phyloP scores from a whole-genome alignment of 1,140 invertebrate species.

The Drosophila hydei region DNA sequence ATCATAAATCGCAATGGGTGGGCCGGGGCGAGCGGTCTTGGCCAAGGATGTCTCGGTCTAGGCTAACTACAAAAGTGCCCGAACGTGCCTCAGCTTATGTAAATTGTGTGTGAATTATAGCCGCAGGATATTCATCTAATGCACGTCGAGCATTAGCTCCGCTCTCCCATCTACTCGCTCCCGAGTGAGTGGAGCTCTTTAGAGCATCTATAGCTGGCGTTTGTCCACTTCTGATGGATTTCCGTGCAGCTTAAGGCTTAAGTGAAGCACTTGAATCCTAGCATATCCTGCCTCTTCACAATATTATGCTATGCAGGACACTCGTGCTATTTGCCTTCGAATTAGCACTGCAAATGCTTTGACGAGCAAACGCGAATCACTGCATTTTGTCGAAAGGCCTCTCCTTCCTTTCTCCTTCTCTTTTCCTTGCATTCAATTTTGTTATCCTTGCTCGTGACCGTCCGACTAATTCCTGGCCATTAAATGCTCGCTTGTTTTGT shows the following conservation, averaged over 20 bases:
- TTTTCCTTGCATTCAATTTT: slow-evolving; percentile 37
- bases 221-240: slow-evolving; percentile 52
- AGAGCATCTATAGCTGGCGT: slow-evolving; percentile 2
- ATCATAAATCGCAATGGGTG: slow-evolving; percentile 66
- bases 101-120: slow-evolving; percentile 67
- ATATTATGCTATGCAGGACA: background rate
- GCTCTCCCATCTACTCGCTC: background rate
- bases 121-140: slow-evolving; percentile 47
- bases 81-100: slow-evolving; percentile 60
- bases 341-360: slow-evolving; percentile 54
- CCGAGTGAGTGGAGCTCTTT: slow-evolving; percentile 13
- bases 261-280: too few species aligned
- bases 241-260: slow-evolving; percentile 16
- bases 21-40: background rate
- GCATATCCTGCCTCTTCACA: slow-evolving; percentile 42
- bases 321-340: slow-evolving; percentile 42
- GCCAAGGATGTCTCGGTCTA: background rate
- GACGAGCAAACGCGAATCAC: slow-evolving; percentile 28
- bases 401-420: background rate
- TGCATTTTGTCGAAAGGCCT: slow-evolving; percentile 15
- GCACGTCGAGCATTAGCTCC: slow-evolving; percentile 35
- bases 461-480: slow-evolving; percentile 59
- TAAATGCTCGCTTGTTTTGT: slow-evolving; percentile 35
- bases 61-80: slow-evolving; percentile 39
- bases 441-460: slow-evolving; percentile 25